Base-by-base conservation (phyloP, 2,888 invertebrate genomes). In the Bursaphelenchus okinawaensis region DNA sequence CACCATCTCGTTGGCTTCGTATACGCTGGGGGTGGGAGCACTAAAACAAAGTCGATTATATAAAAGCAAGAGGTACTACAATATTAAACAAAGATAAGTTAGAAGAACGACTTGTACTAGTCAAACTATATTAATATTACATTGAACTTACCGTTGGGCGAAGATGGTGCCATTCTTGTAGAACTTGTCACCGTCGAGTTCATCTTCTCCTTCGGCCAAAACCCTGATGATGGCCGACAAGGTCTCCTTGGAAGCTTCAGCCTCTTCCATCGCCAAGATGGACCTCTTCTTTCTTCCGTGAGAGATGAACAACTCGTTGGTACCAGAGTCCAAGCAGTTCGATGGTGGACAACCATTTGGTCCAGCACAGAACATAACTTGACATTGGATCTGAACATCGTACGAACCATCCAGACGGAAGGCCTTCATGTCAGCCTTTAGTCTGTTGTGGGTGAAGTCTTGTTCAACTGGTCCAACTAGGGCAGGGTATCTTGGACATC, bases 321-420 rank as follows among this genome's bases (percentile, higher is more conserved):
- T 81, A 66, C 80, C 83, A n/a, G 77, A 78, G 68, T 82, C 82
- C 29, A 82, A 72, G 60, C 82, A 82, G 74, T 81, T 82, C 26
- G 76, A 76, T 63, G 82, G 81, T 28, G 82, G 82, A 59, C 82
- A 82, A 64, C 82, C 82, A 54, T 78, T 78, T 54, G 81, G 80
- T 66, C 82, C 82, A 9, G 82, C 82, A 67, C 82, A 82, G 77
- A 82, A 83, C 82, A 82, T 82, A 19, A 82, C 70, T 7, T 75
- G 75, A 70, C 82, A 82, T 31, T 78, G 72, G 68, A 82, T 82
- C 68, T 83, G 82, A 9, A 82, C 75, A 65, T 82, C 82, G 65
- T 82, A 82, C 12, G 80, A 80, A 52, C 82, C 82, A 58, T 82
- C 82, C 28, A 82, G 70, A 23, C 82, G 77, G 79, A 82, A 82